Evolutionary conservation across 2,888 invertebrate genomes (phyloP), one percentile per base, ranked within the genome.

Genomic region (Bellardia pandia): DNA sequence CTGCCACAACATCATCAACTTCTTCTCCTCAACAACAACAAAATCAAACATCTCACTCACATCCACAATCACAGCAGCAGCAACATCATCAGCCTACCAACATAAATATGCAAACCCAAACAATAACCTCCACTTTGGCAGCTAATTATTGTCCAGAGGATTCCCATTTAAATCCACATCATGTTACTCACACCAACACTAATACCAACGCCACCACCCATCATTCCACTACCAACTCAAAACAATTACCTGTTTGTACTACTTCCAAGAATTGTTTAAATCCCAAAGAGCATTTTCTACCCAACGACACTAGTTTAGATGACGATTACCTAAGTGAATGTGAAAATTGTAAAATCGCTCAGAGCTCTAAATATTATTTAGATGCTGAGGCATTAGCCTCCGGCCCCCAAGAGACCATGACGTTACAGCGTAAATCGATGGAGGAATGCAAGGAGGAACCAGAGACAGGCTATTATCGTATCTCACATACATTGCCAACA

Each of bases 251-350:
- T 2, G 93, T 94, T 69, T 93, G 94, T 88, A 94, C 94, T 76
- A 94, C 94, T 82, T 93, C 93, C 33, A 94, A 94, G 89, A 94
- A 94, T 88, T 94, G 94, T 77, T 91, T 92, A 62, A 94, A 94
- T 91, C 94, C 94, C 60, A 93, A 93, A 87, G 94, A 94, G 87
- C 94, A 94, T 89, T 94, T 94, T 86, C 89, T 94, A 88, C 94
- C 94, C 83, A 94, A 94, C 86, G 94, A 94, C 84, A 94, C 93
- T 33, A 93, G 93, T 76, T 89, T 94, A 78, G 94, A 95, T 71
- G 96, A 96, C 91, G 96, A 97, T 93, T 97, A 96, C 92, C 95
- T 97, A 89, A 97, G 96, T 93, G 97, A 97, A 94, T 97, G 97
- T 93, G 97, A 97, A 93, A 97, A 97, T 94, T 97, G 97, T 94